Evolutionary conservation across 2,888 invertebrate species (phyloP).

Genomic region (Mythimna impura): DNA sequence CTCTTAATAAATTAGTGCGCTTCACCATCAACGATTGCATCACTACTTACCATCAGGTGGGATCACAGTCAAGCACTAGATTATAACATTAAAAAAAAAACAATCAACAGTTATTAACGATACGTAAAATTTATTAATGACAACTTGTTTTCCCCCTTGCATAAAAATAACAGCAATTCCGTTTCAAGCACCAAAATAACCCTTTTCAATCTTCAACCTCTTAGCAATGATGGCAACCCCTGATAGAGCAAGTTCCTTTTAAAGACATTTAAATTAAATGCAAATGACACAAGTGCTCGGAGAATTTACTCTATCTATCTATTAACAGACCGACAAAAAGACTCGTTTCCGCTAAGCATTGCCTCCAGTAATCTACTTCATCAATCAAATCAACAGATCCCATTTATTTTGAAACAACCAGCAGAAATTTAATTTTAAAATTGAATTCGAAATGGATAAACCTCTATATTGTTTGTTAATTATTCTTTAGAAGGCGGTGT

Average conservation of each 20-base stretch:
- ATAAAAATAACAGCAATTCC: background rate
- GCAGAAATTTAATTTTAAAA: slow-evolving; percentile 53
- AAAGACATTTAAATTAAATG: slow-evolving; percentile 44
- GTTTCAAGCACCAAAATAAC: background rate
- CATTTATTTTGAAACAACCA: slow-evolving; percentile 55
- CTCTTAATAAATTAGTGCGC: too few relatives aligned
- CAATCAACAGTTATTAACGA: too few relatives aligned
- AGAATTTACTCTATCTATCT: slow-evolving; percentile 32
- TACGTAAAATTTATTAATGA: too few relatives aligned
- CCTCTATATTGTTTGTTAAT: slow-evolving; percentile 36
- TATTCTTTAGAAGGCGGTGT: slow-evolving; percentile 27
- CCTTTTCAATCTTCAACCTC: slow-evolving; percentile 1
- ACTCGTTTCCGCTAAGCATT: slow-evolving; percentile 33
- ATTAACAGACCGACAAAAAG: slow-evolving; percentile 42
- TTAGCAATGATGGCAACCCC: slow-evolving; percentile 3
- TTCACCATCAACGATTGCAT: too few relatives aligned
- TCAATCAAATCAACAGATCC: slow-evolving; percentile 60
- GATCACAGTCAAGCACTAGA: too few relatives aligned
- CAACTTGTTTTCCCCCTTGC: background rate
- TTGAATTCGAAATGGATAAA: slow-evolving; percentile 50
- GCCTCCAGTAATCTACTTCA: slow-evolving; percentile 53
- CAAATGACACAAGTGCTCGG: slow-evolving; percentile 29
- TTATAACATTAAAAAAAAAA: too few relatives aligned
- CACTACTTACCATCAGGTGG: too few relatives aligned
- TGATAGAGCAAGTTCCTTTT: slow-evolving; percentile 38